Conservation (phyloP, 2,888 invertebrate genomes). For the Cryptocheilus praepositus region DNA sequence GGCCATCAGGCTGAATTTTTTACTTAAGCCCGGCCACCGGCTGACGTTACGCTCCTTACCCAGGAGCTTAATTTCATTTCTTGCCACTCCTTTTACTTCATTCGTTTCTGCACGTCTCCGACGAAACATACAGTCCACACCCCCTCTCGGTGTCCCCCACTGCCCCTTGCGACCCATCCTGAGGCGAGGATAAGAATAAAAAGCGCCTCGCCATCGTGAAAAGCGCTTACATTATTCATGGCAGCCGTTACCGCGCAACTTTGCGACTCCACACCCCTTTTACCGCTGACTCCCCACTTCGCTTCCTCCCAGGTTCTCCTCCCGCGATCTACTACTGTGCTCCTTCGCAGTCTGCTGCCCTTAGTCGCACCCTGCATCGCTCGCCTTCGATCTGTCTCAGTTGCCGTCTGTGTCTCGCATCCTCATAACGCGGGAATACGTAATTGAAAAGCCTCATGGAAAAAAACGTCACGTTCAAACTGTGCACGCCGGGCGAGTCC, state of each 20-base stretch:
- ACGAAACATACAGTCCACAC: background rate
- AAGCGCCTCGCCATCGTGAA: slow-evolving; percentile 33
- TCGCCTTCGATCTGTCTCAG: background rate
- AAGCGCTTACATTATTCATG: slow-evolving; percentile 54
- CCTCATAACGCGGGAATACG: slow-evolving; percentile 16
- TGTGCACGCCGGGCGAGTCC: background rate
- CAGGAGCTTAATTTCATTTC: background rate
- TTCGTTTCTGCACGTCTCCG: background rate
- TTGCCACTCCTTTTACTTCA: background rate
- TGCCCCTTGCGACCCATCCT: background rate
- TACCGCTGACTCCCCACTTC: background rate
- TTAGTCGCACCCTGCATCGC: background rate
- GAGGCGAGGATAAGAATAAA: slow-evolving; percentile 29
- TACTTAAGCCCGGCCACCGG: no score
- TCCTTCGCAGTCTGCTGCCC: background rate
- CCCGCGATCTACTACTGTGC: background rate
- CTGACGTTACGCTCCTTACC: background rate
- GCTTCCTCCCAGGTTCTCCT: background rate
- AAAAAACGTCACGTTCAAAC: slow-evolving; percentile 40
- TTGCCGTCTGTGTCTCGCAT: background rate
- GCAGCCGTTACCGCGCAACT: slow-evolving; percentile 24
- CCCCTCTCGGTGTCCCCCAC: background rate
- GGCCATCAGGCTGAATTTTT: no score
- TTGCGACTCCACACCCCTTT: slow-evolving; percentile 5
- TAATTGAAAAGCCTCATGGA: slow-evolving; percentile 34